These are phyloP conservation scores for Parauchenoglanis punctatus DNA, from an alignment of 2,797 vertebrate species.

Conservation along the genomic window DNA sequence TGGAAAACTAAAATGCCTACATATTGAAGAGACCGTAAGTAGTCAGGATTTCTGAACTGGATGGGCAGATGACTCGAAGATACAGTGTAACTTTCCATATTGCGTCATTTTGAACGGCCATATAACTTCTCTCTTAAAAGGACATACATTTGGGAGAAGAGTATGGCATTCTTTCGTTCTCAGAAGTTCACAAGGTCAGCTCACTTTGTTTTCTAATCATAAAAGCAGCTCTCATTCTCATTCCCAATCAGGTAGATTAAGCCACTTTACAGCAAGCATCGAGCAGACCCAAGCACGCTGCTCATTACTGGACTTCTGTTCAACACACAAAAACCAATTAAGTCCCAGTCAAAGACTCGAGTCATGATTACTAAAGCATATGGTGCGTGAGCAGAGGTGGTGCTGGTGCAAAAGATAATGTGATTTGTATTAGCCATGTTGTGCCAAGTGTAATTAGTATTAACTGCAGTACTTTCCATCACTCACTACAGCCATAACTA, in stretches of 20 bases:
- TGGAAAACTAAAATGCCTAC: conserved; percentile 8
- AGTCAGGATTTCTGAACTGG: neutral
- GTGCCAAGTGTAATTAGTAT: conserved; percentile 28
- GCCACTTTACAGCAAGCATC: conserved; percentile 24
- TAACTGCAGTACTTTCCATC: conserved; percentile 36
- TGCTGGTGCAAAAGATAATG: conserved; percentile 31
- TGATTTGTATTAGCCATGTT: conserved; percentile 32
- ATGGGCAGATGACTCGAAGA: neutral
- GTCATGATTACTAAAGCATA: conserved; percentile 41
- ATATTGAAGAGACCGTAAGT: neutral
- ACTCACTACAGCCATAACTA: neutral
- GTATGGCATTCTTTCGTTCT: conserved; percentile 1
- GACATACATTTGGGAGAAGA: conserved; percentile 33
- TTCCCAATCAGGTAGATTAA: conserved; percentile 14
- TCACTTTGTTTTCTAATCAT: conserved; percentile 14
- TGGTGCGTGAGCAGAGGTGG: conserved; percentile 29
- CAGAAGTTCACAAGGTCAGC: conserved; percentile 10
- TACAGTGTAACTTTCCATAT: neutral
- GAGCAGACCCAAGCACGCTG: conserved; percentile 23
- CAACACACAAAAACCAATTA: conserved; percentile 38
- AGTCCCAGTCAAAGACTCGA: conserved; percentile 28
- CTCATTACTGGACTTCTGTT: conserved; percentile 47
- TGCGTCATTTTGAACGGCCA: neutral
- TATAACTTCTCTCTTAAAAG: neutral
- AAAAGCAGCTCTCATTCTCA: conserved; percentile 19